These are phyloP conservation scores for Dascyllus trimaculatus DNA, from an alignment of 2,113 vertebrate genomes.

Conservation along the genomic window DNA sequence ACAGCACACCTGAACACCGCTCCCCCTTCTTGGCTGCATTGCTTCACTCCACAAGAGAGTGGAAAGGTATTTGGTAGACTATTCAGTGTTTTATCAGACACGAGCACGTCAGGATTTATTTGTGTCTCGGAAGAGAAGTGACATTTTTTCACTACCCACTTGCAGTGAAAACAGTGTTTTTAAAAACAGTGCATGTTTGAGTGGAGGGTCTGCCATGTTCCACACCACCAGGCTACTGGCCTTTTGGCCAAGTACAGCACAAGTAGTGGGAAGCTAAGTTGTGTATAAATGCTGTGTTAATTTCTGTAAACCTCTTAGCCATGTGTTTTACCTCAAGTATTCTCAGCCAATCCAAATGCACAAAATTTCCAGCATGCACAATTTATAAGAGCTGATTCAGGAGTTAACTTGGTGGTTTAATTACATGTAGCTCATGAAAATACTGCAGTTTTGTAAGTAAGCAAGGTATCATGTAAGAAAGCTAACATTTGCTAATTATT, in stretches of 20 bases:
- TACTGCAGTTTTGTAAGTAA: background rate
- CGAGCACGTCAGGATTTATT: background rate
- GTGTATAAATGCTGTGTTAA: constrained; percentile 8
- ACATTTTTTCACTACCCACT: constrained; percentile 3
- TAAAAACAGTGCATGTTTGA: background rate
- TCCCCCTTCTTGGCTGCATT: constrained; percentile 1
- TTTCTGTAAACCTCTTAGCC: background rate
- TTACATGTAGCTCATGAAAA: background rate
- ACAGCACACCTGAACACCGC: constrained; percentile 64
- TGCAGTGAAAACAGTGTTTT: background rate
- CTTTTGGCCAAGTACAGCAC: background rate
- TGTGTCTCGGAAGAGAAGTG: constrained; percentile 14
- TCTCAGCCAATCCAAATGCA: constrained; percentile 3
- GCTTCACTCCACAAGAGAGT: background rate
- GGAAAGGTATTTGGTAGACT: constrained; percentile 31
- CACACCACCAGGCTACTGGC: background rate
- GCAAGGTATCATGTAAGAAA: background rate
- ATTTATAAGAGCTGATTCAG: background rate
- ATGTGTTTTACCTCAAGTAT: constrained; percentile 13
- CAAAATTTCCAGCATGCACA: background rate
- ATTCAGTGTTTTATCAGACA: constrained; percentile 9
- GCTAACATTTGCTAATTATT: background rate
- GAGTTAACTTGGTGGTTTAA: background rate
- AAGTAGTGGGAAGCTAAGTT: background rate
- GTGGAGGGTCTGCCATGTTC: background rate